Percentiles rank a stretch among this genome's conserved stretches.
Evolutionary conservation across 2,888 invertebrate species (phyloP).

Genomic region (Ganaspis brasiliensis): DNA sequence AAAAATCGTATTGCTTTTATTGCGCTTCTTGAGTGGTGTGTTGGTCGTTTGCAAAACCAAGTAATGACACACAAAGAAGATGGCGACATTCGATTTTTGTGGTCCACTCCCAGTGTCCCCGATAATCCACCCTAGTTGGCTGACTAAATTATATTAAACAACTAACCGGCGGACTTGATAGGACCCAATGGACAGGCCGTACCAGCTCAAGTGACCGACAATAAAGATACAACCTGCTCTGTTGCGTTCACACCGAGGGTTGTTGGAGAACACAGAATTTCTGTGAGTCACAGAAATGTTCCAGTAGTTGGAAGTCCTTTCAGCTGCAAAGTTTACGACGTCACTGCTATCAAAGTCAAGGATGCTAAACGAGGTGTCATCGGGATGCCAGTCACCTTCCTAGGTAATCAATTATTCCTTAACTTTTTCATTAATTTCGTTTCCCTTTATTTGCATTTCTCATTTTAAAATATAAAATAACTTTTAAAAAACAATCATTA

Average conservation of each 20-base stretch:
- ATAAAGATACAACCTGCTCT: conserved; percentile 90
- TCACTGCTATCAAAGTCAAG: conserved; percentile 95
- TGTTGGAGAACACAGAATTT: conserved; percentile 95
- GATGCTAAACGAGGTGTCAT: conserved; percentile 94
- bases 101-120: conserved; percentile 59
- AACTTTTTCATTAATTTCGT: not conserved
- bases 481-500: too few species aligned
- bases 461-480: too few species aligned
- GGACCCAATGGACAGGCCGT: conserved; percentile 96
- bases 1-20: conserved; percentile 41
- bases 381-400: conserved; percentile 94
- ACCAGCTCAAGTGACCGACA: conserved; percentile 93
- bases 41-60: conserved; percentile 32
- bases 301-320: conserved; percentile 96
- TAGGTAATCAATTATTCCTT: conserved; percentile 83
- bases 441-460: not conserved
- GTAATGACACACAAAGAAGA: conserved; percentile 33
- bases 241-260: conserved; percentile 96
- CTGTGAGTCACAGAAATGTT: conserved; percentile 90
- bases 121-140: conserved; percentile 67
- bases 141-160: conserved; percentile 75
- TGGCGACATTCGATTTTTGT: conserved; percentile 51
- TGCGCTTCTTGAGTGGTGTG: conserved; percentile 37
- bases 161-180: conserved; percentile 82
- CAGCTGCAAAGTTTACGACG: conserved; percentile 96